A percentile compares a stretch with the other conserved stretches of the same genome.
Conservation (phyloP, 2,888 invertebrate genomes). For the Nemotelus nigrinus region DNA sequence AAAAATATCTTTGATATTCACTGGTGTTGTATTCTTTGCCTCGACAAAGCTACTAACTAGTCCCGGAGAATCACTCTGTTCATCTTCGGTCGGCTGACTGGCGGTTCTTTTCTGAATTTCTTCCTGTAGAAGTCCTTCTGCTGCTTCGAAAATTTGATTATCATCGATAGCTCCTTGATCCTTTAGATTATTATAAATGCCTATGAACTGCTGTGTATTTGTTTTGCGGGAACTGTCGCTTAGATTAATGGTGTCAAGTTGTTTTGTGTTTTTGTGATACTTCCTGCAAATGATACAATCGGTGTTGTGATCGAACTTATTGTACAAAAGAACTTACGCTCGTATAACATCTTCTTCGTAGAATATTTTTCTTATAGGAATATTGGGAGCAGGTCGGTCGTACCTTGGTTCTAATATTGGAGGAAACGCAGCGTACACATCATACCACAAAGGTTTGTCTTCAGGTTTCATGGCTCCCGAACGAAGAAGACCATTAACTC, state of each 20-base stretch:
- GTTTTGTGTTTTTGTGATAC: constrained; percentile 72
- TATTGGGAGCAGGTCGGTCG: constrained; percentile 73
- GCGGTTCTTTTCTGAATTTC: constrained; percentile 52
- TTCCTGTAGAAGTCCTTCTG: constrained; percentile 64
- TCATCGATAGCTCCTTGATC: constrained; percentile 67
- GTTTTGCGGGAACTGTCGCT: constrained; percentile 65
- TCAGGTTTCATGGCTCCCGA: constrained; percentile 82
- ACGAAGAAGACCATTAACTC: constrained; percentile 80
- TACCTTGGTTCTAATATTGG: constrained; percentile 84
- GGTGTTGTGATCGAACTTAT: neutral
- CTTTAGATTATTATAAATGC: constrained; percentile 70
- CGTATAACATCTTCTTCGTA: constrained; percentile 85
- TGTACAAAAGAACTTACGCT: constrained; percentile 73
- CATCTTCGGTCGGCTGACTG: constrained; percentile 35
- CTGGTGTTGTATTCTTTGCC: constrained; percentile 56
- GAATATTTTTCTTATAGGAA: constrained; percentile 75
- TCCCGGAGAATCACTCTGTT: constrained; percentile 44
- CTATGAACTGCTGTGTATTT: constrained; percentile 71
- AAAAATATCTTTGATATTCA: constrained; percentile 61
- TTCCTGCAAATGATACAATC: constrained; percentile 67
- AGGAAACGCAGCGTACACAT: constrained; percentile 90
- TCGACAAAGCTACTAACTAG: constrained; percentile 58
- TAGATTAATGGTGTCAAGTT: constrained; percentile 69
- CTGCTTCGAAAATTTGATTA: constrained; percentile 67
- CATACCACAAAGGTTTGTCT: constrained; percentile 93